Conservation (phyloP, 2,113 vertebrate genomes). For the Electrona antarctica region DNA sequence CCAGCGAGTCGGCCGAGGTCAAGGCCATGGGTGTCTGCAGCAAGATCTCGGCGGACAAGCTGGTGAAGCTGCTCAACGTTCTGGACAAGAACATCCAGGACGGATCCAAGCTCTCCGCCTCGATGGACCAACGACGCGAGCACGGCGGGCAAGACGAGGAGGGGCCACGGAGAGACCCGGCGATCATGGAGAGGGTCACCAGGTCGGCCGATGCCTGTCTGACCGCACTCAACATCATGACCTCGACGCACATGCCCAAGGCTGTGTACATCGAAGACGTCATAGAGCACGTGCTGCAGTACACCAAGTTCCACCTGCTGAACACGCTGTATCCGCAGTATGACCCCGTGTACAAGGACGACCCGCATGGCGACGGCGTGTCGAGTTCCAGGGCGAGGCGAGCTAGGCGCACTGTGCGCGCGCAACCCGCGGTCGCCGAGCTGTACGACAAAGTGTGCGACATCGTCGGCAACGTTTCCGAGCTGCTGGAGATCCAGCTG, state of each 20-base stretch:
- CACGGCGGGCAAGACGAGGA: constrained; percentile 97
- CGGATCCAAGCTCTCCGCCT: constrained; percentile 90
- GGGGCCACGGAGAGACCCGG: constrained; percentile 94
- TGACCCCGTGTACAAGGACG: constrained; percentile 95
- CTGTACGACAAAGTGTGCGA: constrained; percentile 99
- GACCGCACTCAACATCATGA: constrained; percentile 97
- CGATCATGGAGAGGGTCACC: constrained; percentile 98
- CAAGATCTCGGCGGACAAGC: constrained; percentile 96
- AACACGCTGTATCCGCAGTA: constrained; percentile 98
- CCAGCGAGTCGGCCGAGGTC: constrained; percentile 99
- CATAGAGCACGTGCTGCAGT: constrained; percentile 95
- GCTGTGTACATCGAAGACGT: constrained; percentile 98
- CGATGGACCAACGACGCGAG: constrained; percentile 86
- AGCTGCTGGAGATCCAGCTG: constrained; percentile 95
- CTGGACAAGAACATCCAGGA: constrained; percentile 98
- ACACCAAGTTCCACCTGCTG: constrained; percentile 98
- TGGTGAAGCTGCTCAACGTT: constrained; percentile 95
- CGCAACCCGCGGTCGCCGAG: constrained; percentile 92
- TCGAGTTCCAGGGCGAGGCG: constrained; percentile 96
- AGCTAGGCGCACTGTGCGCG: constrained; percentile 96
- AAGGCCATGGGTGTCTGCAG: constrained; percentile 98
- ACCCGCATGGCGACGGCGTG: constrained; percentile 89
- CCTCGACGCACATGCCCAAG: constrained; percentile 94
- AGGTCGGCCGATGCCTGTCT: constrained; percentile 97
- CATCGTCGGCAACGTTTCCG: constrained; percentile 94